Evolutionary conservation across 23 tunicate genomes (phyloP), one percentile per base, ranked within the genome.

Genomic region (Botrylloides violaceus): DNA sequence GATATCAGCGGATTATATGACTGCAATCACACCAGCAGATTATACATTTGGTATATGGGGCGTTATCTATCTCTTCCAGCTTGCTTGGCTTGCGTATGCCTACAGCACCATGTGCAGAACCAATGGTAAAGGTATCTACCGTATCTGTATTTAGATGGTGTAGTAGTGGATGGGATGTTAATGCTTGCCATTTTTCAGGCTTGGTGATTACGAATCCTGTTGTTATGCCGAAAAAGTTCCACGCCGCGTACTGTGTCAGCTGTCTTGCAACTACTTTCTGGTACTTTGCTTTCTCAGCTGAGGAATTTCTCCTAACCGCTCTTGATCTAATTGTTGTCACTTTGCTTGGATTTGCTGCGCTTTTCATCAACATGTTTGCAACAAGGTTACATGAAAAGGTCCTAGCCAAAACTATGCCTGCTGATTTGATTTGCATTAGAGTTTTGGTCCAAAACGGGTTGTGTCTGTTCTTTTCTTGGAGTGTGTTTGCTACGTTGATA

Each of bases 11-110:
- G 37, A 68, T 21, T 68, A 68, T 37, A 43, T 26, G 37, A 68
- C 74, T 1, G 56, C 36, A 7, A 68, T 68, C 23, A 68, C 74
- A 18, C 74, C 74, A 35, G 74, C 56, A 22, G 47, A 68, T 12
- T 68, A 68, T 43, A 30, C 74, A 32, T 68, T 68, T 30, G 36
- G 56, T 20, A 68, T 68, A 39, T 68, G 74, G 74, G 74, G 74
- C 21, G 26, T 68, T 55, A 68, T 68, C 7, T 68, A 32, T 68
- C 74, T 68, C 56, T 68, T 39, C 22, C 74, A 68, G 31, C 21
- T 68, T n/a, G 74, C 74, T 20, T 68, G 74, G 74, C 43, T 68
- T 21, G 23, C 26, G 43, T 68, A 68, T 22, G 74, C 58, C 23
- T 37, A 35, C 26, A 68, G 74, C n/a, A 32, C 49, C 29, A 68